A percentile compares a stretch with the other conserved stretches of the same genome.
Conservation (phyloP, 2,888 invertebrate species). For the Eueremaeus valkanovi region DNA sequence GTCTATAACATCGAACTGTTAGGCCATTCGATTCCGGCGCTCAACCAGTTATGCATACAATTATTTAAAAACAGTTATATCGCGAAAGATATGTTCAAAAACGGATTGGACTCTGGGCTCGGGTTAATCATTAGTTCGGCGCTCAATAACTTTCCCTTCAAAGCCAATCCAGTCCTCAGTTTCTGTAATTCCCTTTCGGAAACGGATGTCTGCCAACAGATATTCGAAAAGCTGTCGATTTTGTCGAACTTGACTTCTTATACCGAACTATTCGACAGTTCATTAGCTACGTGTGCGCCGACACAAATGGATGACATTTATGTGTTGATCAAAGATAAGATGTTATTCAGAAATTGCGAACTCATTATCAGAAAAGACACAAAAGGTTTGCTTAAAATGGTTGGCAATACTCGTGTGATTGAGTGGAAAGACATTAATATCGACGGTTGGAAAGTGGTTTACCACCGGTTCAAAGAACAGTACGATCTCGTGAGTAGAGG, state of each 20-base stretch:
- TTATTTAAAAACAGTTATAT: constrained; percentile 33
- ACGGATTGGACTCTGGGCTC: constrained; percentile 29
- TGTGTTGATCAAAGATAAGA: constrained; percentile 16
- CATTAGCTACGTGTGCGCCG: not conserved
- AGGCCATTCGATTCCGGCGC: constrained; percentile 9
- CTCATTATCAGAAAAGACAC: constrained; percentile 25
- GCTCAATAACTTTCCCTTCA: constrained; percentile 32
- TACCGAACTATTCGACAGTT: constrained; percentile 34
- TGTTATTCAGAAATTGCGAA: constrained; percentile 4
- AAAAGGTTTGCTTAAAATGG: constrained; percentile 20
- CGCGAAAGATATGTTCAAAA: constrained; percentile 34
- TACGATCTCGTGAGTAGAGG: constrained; percentile 36
- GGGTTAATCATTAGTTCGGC: constrained; percentile 33
- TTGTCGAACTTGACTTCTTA: constrained; percentile 24
- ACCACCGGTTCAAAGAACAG: constrained; percentile 32
- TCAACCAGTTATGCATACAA: constrained; percentile 24
- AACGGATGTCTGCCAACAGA: constrained; percentile 23
- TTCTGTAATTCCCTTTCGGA: constrained; percentile 27
- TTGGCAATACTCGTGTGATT: constrained; percentile 28
- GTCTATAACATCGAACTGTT: constrained; percentile 36
- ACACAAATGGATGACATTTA: constrained; percentile 6
- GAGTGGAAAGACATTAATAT: constrained; percentile 39
- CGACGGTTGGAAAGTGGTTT: constrained; percentile 40
- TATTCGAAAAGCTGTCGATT: constrained; percentile 35
- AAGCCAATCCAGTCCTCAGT: constrained; percentile 25